Conservation (phyloP, 2,113 vertebrate genomes). For the Leptosomus discolor region DNA sequence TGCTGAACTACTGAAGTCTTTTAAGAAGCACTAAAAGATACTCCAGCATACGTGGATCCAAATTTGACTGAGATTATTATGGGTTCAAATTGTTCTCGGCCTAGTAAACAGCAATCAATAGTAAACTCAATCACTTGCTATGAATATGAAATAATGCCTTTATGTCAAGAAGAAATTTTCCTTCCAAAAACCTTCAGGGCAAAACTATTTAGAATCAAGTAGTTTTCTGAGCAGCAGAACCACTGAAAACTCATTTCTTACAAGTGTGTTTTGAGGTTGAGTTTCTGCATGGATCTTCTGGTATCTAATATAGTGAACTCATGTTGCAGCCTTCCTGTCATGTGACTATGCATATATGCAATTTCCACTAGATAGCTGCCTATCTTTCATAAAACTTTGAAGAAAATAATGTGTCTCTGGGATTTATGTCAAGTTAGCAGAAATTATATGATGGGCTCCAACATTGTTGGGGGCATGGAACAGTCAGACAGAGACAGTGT, state of each 20-base stretch:
- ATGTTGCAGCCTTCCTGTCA: background rate
- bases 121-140: background rate
- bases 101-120: background rate
- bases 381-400: background rate
- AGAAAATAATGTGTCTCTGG: background rate
- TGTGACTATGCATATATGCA: background rate
- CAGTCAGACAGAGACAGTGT: background rate
- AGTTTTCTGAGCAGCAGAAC: background rate
- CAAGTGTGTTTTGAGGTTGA: background rate
- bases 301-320: background rate
- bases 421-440: background rate
- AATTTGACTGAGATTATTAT: background rate
- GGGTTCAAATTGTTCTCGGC: background rate
- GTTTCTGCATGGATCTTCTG: background rate
- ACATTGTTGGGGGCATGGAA: accelerated
- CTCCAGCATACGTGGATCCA: background rate
- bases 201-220: background rate
- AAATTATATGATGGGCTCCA: background rate
- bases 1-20: background rate
- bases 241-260: background rate
- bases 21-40: background rate
- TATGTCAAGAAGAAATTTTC: background rate
- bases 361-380: background rate
- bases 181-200: background rate
- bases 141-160: background rate